Conservation (phyloP, 2,888 invertebrate genomes). For the Cephus spinipes region DNA sequence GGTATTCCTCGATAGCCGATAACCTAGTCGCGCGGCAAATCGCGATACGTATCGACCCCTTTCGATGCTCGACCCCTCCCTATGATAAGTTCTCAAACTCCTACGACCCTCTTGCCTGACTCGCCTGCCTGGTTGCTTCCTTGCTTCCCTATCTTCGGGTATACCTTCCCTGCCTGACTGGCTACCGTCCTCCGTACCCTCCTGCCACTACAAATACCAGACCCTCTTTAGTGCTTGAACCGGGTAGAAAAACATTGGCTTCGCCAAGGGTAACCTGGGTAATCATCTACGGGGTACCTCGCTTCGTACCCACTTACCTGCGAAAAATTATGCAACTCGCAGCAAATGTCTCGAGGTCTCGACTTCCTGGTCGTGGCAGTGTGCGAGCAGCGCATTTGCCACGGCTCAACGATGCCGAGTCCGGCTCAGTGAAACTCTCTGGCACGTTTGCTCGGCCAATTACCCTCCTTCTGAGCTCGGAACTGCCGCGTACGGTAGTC, state of each 20-base stretch:
- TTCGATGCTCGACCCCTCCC: constrained; percentile 32
- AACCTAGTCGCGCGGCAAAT: constrained; percentile 53
- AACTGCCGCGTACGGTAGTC: neutral
- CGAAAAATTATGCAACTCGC: neutral
- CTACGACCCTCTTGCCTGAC: constrained; percentile 17
- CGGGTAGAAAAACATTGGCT: neutral
- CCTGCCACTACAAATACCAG: neutral
- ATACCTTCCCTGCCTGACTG: neutral
- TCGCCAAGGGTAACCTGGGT: neutral
- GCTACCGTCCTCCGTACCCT: neutral
- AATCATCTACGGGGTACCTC: neutral
- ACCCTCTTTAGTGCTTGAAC: neutral
- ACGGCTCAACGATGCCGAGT: neutral
- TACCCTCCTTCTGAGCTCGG: neutral
- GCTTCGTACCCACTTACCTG: neutral
- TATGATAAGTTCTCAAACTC: constrained; percentile 32
- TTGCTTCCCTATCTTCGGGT: neutral
- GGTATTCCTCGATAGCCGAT: constrained; percentile 31
- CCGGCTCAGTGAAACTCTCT: neutral
- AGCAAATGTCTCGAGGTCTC: neutral
- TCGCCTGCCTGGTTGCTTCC: neutral
- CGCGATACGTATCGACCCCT: constrained; percentile 60
- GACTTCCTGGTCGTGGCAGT: neutral
- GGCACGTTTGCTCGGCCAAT: neutral
- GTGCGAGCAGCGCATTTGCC: neutral